These are phyloP conservation scores for Paratrypauchen microcephalus DNA, from an alignment of 2,797 vertebrate species.

Conservation along the genomic window DNA sequence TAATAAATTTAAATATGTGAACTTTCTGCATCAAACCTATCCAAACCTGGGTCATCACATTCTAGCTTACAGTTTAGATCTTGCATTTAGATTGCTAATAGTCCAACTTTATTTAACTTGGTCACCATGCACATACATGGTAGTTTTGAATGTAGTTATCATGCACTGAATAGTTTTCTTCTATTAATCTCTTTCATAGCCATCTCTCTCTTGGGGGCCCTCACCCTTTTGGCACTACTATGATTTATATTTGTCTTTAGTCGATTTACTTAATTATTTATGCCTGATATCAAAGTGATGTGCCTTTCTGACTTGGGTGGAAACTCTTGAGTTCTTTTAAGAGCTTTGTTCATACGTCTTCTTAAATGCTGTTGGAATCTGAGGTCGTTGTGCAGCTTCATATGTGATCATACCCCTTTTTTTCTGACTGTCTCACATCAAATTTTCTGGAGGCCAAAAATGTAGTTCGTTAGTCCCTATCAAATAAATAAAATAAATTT, in stretches of 20 bases:
- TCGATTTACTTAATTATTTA: constrained; percentile 75
- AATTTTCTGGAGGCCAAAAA: constrained; percentile 27
- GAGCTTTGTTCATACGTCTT: constrained; percentile 60
- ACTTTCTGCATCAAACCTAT: constrained; percentile 45
- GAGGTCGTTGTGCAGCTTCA: constrained; percentile 48
- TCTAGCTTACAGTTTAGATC: constrained; percentile 40
- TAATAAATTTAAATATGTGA: constrained; percentile 40
- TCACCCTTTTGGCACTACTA: constrained; percentile 70
- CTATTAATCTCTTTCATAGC: constrained; percentile 45
- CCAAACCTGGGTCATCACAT: constrained; percentile 45
- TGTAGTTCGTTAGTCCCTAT: neutral
- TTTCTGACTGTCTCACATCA: constrained; percentile 17
- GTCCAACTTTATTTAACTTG: constrained; percentile 57
- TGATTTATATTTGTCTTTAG: constrained; percentile 70
- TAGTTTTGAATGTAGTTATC: constrained; percentile 83
- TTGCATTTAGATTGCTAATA: constrained; percentile 46
- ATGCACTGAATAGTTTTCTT: constrained; percentile 79
- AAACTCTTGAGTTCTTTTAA: constrained; percentile 61
- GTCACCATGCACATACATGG: constrained; percentile 72
- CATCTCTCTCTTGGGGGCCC: constrained; percentile 41
- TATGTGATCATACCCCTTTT: constrained; percentile 39
- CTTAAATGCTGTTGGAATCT: constrained; percentile 51
- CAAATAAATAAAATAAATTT: no score
- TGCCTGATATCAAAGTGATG: constrained; percentile 83
- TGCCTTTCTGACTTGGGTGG: constrained; percentile 81